These are phyloP conservation scores for Unio delphinus DNA, from an alignment of 2,888 invertebrate genomes.

Conservation along the genomic window DNA sequence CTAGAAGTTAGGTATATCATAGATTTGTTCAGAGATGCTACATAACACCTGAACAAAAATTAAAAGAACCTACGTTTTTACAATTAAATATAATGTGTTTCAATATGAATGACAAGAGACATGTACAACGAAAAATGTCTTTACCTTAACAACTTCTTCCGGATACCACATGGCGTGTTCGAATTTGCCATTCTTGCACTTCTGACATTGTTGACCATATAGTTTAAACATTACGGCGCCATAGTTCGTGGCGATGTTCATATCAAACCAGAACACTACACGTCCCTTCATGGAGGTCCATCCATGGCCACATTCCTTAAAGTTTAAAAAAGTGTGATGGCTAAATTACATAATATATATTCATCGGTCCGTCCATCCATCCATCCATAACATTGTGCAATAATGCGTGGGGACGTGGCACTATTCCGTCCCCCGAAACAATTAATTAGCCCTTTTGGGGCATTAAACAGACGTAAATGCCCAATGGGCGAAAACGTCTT, in stretches of 20 bases:
- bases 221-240: constrained; percentile 72
- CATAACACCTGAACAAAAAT: not conserved
- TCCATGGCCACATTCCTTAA: constrained; percentile 72
- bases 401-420: too few relatives aligned
- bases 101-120: too few relatives aligned
- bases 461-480: too few relatives aligned
- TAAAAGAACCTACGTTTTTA: not conserved
- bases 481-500: too few relatives aligned
- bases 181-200: constrained; percentile 70
- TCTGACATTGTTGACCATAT: constrained; percentile 73
- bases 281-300: constrained; percentile 74
- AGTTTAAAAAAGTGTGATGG: not conserved
- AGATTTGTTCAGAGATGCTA: too few relatives aligned
- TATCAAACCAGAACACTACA: constrained; percentile 72
- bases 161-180: constrained; percentile 74
- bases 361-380: not conserved
- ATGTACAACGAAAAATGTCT: constrained; percentile 13
- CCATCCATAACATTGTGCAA: too few relatives aligned
- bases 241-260: constrained; percentile 58
- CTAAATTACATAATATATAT: not conserved
- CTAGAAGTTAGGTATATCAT: too few relatives aligned
- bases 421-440: too few relatives aligned
- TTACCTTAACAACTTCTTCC: constrained; percentile 73
- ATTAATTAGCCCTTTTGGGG: too few relatives aligned
- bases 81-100: too few relatives aligned